Conservation (phyloP, 2,113 vertebrate genomes). For the Anser cygnoides region DNA sequence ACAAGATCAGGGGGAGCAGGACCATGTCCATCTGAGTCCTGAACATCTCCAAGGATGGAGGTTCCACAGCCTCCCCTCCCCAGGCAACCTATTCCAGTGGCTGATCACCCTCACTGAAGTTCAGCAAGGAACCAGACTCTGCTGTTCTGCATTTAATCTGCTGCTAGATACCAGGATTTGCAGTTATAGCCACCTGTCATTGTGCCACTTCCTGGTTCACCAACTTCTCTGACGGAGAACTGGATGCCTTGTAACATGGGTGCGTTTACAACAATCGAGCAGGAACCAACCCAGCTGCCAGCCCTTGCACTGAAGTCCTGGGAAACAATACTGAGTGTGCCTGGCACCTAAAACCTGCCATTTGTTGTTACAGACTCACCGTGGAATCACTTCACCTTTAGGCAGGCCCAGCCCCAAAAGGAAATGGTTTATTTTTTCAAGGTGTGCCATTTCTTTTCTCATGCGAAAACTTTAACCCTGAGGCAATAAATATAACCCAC, state of each 20-base stretch:
- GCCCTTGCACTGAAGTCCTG: neutral
- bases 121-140: neutral
- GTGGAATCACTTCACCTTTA: neutral
- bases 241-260: neutral
- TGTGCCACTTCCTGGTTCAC: slow-evolving; percentile 11
- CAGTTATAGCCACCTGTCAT: neutral
- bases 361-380: neutral
- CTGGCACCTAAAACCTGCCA: neutral
- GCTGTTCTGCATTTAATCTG: neutral
- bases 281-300: slow-evolving; percentile 18
- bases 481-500: neutral
- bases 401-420: neutral
- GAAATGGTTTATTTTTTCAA: neutral
- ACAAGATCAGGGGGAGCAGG: neutral
- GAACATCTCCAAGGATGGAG: neutral
- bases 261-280: slow-evolving; percentile 5
- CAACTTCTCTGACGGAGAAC: neutral
- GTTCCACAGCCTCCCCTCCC: neutral
- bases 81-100: neutral
- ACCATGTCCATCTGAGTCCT: neutral
- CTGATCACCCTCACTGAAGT: neutral
- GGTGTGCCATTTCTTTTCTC: neutral
- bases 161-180: neutral
- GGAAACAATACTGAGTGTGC: slow-evolving; percentile 14
- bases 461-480: neutral